phyloP scores from a whole-genome alignment of 92 coral and sea anemone species.

The Galaxea fascicularis region DNA sequence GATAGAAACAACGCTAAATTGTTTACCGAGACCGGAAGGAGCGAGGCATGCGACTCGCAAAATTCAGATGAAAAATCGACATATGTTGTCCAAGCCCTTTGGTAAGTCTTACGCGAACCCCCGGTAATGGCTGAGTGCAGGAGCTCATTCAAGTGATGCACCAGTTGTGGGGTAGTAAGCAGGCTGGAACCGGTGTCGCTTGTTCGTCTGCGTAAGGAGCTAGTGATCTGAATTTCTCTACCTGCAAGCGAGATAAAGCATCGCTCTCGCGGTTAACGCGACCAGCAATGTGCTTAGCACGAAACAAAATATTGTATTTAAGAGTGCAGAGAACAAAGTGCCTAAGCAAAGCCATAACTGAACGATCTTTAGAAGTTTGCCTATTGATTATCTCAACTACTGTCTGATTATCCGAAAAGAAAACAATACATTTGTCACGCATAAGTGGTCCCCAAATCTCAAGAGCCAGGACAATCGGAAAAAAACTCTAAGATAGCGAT shows the following conservation, averaged over 20 bases:
- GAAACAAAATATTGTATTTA: no score
- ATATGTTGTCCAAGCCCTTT: no score
- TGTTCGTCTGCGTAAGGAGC: constrained; percentile 52
- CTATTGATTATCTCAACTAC: constrained; percentile 62
- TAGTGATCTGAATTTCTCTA: no score
- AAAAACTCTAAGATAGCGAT: constrained; percentile 46
- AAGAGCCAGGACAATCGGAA: constrained; percentile 47
- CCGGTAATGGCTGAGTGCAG: not conserved
- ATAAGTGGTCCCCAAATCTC: no score
- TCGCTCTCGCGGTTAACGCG: constrained; percentile 53
- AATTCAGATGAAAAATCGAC: no score
- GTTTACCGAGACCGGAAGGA: not conserved
- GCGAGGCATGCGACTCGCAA: not conserved
- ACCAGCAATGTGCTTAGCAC: constrained; percentile 68
- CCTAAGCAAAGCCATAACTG: constrained; percentile 58
- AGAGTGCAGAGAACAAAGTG: constrained; percentile 33
- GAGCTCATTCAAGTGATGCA: constrained; percentile 4
- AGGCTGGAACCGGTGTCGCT: constrained; percentile 51
- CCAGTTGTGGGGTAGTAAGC: constrained; percentile 67
- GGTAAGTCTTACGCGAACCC: not conserved
- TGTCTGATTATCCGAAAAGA: no score
- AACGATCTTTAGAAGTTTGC: constrained; percentile 59
- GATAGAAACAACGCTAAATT: not conserved
- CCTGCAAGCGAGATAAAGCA: no score
- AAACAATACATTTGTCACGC: constrained; percentile 35